phyloP scores from a whole-genome alignment of 2,888 invertebrate species.

The Platycheirus albimanus region DNA sequence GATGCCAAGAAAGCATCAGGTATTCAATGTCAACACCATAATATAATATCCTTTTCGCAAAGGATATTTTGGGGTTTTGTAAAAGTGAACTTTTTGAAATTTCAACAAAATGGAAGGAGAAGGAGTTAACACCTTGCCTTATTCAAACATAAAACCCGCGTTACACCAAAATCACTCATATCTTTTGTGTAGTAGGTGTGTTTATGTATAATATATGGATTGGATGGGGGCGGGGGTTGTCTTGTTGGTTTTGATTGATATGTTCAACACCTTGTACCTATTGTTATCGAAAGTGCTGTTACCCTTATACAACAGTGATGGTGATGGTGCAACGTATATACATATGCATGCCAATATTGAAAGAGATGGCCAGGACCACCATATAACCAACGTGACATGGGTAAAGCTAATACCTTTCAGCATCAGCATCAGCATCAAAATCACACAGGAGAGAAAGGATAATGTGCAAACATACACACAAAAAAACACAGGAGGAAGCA shows the following conservation, averaged over 20 bases:
- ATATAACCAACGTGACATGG: constrained; percentile 44
- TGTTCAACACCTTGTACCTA: constrained; percentile 50
- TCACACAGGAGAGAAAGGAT: background rate
- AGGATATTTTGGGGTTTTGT: background rate
- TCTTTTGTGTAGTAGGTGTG: background rate
- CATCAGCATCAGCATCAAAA: background rate
- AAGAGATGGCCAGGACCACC: constrained; percentile 42
- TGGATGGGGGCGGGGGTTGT: background rate
- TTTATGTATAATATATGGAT: background rate
- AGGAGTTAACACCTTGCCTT: background rate
- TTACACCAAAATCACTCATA: background rate
- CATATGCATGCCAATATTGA: constrained; percentile 37
- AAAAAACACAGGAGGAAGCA: constrained; percentile 31
- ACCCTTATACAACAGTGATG: background rate
- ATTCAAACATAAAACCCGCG: background rate
- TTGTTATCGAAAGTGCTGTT: constrained; percentile 48
- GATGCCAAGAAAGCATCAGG: constrained; percentile 41
- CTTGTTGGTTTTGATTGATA: constrained; percentile 67
- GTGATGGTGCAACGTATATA: constrained; percentile 42
- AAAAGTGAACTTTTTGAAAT: background rate
- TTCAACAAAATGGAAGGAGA: background rate
- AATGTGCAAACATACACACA: constrained; percentile 38
- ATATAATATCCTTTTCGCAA: background rate
- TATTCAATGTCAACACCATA: constrained; percentile 28
- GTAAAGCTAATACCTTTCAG: constrained; percentile 56